Base-by-base conservation (phyloP, 2,113 vertebrate genomes). In the Brachionichthys hirsutus region DNA sequence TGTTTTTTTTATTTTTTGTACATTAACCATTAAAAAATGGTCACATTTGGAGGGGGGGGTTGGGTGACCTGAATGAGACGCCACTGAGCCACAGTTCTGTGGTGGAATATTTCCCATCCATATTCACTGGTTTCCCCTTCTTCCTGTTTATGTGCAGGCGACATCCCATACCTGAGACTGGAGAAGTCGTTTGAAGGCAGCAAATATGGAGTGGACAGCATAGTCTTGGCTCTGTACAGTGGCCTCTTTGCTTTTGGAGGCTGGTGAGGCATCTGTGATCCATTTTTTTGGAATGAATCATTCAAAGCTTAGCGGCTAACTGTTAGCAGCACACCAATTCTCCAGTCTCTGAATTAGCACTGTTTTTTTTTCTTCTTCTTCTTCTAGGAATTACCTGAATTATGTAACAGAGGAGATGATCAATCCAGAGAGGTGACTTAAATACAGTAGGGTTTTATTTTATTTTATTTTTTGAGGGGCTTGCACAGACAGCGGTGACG, bases 331-430 rank as follows among this genome's bases (percentile, higher is more conserved):
- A 30, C 24, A 30, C 24, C 3, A 30, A 30, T 30, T 30, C 53
- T 30, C 2, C 4, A 4, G n/a, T 36, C 11, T 2, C 8, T 64
- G 30, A 49, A 34, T 44, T 19, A 2, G 6, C 20, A 12, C 36
- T 48, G 12, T 40, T 18, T 13, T 12, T 44, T 30, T n/a, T n/a
- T n/a, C 14, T 35, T 0, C 53, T 9, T 52, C 48, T 62, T 46
- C 34, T 19, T 53, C 14, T 19, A 91, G 90, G 90, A 91, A 91
- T 70, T 91, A 90, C 70, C 78, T 91, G 78, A 91, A 91, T 60
- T 91, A 90, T 15, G 90, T 91, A 2, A 91, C 90, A 0, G 90
- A 90, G 53, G 90, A 91, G 85, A 90, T 91, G 88, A 88, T 91
- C 83, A 78, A 91, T 78, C 90, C 89, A 75, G 88, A 90, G 81